Percentiles rank a stretch among this genome's conserved stretches.
phyloP scores from a whole-genome alignment of 92 coral and sea anemone species.

The Anthopleura xanthogrammica region DNA sequence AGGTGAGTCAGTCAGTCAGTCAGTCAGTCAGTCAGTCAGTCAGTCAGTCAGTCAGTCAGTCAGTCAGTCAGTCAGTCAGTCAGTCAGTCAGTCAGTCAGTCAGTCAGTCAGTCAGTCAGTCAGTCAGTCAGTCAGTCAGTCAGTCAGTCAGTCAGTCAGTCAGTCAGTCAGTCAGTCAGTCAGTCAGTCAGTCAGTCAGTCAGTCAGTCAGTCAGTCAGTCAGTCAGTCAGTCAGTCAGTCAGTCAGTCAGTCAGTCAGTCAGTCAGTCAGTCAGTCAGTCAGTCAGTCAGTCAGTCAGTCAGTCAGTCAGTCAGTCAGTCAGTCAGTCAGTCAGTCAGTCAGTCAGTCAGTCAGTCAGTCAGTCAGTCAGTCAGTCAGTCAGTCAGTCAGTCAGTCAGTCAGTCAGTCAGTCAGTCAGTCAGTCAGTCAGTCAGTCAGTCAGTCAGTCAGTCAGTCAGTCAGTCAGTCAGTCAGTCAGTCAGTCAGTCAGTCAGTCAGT shows the following conservation, averaged over 20 bases:
- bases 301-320: neutral
- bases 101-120: neutral
- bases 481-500: neutral
- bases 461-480: neutral
- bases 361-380: neutral
- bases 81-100: neutral
- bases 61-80: neutral
- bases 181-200: neutral
- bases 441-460: neutral
- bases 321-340: neutral
- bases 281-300: neutral
- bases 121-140: neutral
- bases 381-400: neutral
- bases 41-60: neutral
- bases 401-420: neutral
- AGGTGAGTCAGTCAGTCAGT: conserved; percentile 39
- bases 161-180: neutral
- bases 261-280: neutral
- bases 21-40: neutral
- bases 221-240: neutral
- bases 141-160: neutral
- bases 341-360: neutral
- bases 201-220: neutral
- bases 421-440: neutral
- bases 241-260: neutral